Base-by-base conservation (phyloP, 2,113 vertebrate genomes). In the Phyllopteryx taeniolatus region DNA sequence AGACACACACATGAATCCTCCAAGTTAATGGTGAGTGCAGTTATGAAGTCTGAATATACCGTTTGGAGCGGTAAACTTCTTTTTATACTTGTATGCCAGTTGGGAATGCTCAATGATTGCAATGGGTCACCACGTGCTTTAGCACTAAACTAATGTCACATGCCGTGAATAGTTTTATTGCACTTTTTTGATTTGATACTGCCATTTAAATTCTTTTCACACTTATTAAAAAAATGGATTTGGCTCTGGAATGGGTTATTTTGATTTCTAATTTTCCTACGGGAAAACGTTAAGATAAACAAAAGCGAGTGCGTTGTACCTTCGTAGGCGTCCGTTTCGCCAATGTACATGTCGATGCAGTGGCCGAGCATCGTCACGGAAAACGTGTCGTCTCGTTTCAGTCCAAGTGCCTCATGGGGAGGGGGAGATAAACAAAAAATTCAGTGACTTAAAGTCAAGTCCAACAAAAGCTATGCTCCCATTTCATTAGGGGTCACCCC, bases 281-380 rank as follows among this genome's bases (percentile, higher is more conserved):
- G n/a, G 8, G 53, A 11, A 11, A 1, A 19, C 6, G 17, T 51
- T 2, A 22, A 54, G 8, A 5, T 11, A 10, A 11, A 56, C 3
- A 56, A 56, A 56, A n/a, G n/a, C 53, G n/a, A 56, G 31, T 53
- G 44, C 42, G 43, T 62, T 91, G 91, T 93, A 98, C 96, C 96
- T 78, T 99, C 96, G 64, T 98, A 99, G 59, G 98, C 96, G 86
- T 98, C 97, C 0, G 97, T 96, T 89, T 98, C 96, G n/a, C 96
- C 96, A 74, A 99, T 98, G 87, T 99, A 99, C 98, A 99, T 99
- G 88, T 99, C 96, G 74, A 99, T 99, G 83, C 98, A 99, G 74
- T 99, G 96, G 49, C 96, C 98, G 27, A 99, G 95, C 98, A 99
- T 99, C 0, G 97, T 99, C 83, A 99, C 98, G 17, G 98, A 99